Percentiles rank a stretch among this genome's conserved stretches.
Conservation (phyloP, 2,888 invertebrate species). For the Agrotis exclamationis region DNA sequence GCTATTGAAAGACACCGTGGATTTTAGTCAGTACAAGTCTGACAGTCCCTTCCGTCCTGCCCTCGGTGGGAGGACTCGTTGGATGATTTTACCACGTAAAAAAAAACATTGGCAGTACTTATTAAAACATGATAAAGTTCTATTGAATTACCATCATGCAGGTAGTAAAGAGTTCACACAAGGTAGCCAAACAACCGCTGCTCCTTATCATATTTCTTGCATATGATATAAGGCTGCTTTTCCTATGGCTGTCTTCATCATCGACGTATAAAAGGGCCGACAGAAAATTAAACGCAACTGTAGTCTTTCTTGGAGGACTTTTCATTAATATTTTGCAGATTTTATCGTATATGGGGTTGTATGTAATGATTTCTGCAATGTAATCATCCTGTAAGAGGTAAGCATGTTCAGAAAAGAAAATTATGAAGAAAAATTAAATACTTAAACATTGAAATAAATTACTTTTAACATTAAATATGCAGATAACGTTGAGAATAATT, state of each 20-base stretch:
- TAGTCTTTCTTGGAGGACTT: slow-evolving; percentile 72
- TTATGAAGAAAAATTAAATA: no score
- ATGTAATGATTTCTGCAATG: slow-evolving; percentile 74
- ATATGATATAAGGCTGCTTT: slow-evolving; percentile 68
- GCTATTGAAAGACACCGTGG: no score
- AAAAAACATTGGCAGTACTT: not conserved
- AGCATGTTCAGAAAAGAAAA: not conserved
- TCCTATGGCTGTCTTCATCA: slow-evolving; percentile 64
- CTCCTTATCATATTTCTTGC: slow-evolving; percentile 80
- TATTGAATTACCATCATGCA: slow-evolving; percentile 79
- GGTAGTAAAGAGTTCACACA: slow-evolving; percentile 78
- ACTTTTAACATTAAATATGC: slow-evolving; percentile 77
- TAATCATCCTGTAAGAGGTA: slow-evolving; percentile 70
- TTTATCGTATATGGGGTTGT: slow-evolving; percentile 77
- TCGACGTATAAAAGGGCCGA: slow-evolving; percentile 74
- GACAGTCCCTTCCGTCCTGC: no score
- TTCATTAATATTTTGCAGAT: slow-evolving; percentile 71
- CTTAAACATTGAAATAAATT: slow-evolving; percentile 55
- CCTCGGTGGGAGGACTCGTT: no score
- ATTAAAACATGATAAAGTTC: not conserved
- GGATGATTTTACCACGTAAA: no score
- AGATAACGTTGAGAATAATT: slow-evolving; percentile 78
- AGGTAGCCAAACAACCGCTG: slow-evolving; percentile 81
- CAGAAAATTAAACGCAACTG: slow-evolving; percentile 78
- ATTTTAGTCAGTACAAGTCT: no score